These are phyloP conservation scores for Drosophila aff. DNA, from an alignment of 1,140 invertebrate genomes.

Conservation along the genomic window DNA sequence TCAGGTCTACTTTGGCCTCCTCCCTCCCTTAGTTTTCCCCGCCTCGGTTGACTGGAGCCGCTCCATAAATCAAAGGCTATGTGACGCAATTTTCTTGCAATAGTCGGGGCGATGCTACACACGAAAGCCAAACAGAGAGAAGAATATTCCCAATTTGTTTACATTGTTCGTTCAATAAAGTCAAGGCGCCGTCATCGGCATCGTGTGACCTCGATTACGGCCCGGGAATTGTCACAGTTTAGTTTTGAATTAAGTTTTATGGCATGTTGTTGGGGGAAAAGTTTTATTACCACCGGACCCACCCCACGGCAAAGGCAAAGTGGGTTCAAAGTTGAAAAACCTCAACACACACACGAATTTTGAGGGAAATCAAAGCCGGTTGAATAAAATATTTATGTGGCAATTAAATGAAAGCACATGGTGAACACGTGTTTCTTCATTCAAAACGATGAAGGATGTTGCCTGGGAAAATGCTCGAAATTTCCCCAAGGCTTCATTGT, in stretches of 20 bases:
- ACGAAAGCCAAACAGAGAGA: constrained; percentile 32
- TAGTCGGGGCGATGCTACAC: constrained; percentile 43
- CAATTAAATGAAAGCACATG: constrained; percentile 56
- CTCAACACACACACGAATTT: constrained; percentile 1
- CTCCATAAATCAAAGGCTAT: constrained; percentile 61
- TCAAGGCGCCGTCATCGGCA: constrained; percentile 44
- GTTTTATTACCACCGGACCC: constrained; percentile 22
- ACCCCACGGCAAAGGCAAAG: neutral
- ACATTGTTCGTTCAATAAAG: constrained; percentile 63
- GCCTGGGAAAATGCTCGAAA: constrained; percentile 24
- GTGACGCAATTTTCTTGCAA: constrained; percentile 56
- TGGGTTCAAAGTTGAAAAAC: constrained; percentile 56
- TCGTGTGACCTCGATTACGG: constrained; percentile 33
- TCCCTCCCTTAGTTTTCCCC: neutral
- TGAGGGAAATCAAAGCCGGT: constrained; percentile 30
- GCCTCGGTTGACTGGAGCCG: constrained; percentile 31
- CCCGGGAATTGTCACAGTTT: constrained; percentile 47
- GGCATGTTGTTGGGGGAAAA: constrained; percentile 11
- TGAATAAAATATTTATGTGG: constrained; percentile 64
- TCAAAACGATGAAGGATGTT: constrained; percentile 9
- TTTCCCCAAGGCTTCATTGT: constrained; percentile 42
- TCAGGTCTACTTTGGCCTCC: constrained; percentile 8
- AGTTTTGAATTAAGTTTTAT: constrained; percentile 46
- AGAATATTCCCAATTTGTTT: constrained; percentile 45
- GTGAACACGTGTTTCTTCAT: constrained; percentile 7